Conservation (phyloP, 2,888 invertebrate genomes). For the Xestia xanthographa region DNA sequence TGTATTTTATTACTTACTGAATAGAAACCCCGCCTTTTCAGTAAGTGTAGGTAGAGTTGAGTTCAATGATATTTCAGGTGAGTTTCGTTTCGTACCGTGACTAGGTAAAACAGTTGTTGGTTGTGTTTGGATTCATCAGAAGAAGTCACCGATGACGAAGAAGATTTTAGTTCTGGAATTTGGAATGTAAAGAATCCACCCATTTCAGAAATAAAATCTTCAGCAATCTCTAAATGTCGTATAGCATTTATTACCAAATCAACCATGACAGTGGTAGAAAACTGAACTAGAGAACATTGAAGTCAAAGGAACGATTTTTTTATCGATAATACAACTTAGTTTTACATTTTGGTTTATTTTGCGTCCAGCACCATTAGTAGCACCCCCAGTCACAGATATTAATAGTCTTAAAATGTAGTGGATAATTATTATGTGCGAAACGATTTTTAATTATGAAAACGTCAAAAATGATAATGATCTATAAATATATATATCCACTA, state of each 20-base stretch:
- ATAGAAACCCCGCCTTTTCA: background rate
- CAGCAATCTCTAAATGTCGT: too few relatives aligned
- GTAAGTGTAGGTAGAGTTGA: background rate
- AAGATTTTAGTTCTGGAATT: background rate
- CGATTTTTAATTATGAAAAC: background rate
- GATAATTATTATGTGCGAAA: background rate
- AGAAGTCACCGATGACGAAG: background rate
- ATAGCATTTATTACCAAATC: background rate
- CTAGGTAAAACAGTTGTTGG: background rate
- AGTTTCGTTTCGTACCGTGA: background rate
- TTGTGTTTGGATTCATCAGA: background rate
- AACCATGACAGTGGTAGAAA: background rate
- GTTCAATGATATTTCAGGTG: background rate
- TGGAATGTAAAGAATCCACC: background rate
- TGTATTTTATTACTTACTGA: background rate
- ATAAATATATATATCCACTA: too few relatives aligned
- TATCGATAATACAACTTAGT: background rate
- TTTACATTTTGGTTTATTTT: background rate
- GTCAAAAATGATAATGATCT: background rate
- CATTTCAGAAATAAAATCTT: background rate
- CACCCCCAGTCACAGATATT: background rate
- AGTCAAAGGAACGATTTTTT: background rate
- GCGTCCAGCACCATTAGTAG: background rate
- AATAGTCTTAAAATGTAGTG: background rate
- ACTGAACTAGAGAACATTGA: background rate